phyloP scores from a whole-genome alignment of 2,113 vertebrate species.

The Neogobius melanostomus region DNA sequence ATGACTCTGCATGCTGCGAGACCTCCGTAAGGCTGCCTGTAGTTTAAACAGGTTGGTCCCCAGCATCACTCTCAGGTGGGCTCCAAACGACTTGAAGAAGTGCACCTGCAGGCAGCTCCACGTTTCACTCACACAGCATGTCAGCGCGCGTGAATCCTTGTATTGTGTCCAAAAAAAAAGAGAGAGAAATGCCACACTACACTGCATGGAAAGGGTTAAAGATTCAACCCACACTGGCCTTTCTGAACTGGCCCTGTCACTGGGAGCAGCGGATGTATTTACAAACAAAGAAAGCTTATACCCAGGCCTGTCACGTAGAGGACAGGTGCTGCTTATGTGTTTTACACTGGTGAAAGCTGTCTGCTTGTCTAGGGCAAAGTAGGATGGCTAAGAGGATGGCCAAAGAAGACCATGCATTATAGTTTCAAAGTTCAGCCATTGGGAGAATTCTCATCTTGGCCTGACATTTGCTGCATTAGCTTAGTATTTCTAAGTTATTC shows the following conservation, averaged over 20 bases:
- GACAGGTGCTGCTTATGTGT: slow-evolving; percentile 70
- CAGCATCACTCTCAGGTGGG: slow-evolving; percentile 49
- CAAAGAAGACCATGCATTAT: slow-evolving; percentile 22
- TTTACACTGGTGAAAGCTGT: slow-evolving; percentile 54
- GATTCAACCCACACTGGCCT: slow-evolving; percentile 50
- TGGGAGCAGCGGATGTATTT: slow-evolving; percentile 69
- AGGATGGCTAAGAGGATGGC: slow-evolving; percentile 23
- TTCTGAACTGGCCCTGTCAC: slow-evolving; percentile 62
- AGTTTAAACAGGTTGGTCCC: slow-evolving; percentile 58
- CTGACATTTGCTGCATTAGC: slow-evolving; percentile 28
- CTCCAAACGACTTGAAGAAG: slow-evolving; percentile 42
- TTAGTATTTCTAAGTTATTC: slow-evolving; percentile 9
- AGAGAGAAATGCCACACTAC: slow-evolving; percentile 18
- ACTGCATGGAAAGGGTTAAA: slow-evolving; percentile 51
- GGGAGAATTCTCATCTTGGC: slow-evolving; percentile 17
- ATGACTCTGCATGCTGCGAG: slow-evolving; percentile 19
- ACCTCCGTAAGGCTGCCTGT: slow-evolving; percentile 23
- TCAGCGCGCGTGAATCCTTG: slow-evolving; percentile 24
- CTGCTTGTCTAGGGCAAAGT: slow-evolving; percentile 50
- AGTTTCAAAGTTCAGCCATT: slow-evolving; percentile 58
- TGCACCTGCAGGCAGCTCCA: slow-evolving; percentile 46
- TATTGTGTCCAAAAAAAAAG: slow-evolving; percentile 13
- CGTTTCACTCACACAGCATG: slow-evolving; percentile 28
- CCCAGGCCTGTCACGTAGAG: slow-evolving; percentile 63
- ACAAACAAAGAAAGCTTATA: slow-evolving; percentile 75